Conservation (phyloP, 2,888 invertebrate genomes). For the Lasioglossum vierecki region DNA sequence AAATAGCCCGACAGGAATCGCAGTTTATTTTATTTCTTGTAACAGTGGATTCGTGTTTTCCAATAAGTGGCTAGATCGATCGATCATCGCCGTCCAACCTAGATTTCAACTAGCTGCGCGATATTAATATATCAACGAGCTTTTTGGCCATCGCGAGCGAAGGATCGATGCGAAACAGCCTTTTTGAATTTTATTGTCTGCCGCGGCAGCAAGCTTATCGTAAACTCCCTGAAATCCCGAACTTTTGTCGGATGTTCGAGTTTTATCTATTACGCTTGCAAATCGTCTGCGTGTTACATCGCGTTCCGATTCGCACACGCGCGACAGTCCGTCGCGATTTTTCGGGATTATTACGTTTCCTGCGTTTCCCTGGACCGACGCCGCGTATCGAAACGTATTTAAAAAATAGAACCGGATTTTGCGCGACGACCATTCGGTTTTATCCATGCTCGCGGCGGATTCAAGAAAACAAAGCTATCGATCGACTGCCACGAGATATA, state of each 20-base stretch:
- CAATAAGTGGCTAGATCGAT: constrained; percentile 1
- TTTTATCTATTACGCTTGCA: constrained; percentile 5
- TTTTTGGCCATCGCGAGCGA: neutral
- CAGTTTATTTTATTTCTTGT: neutral
- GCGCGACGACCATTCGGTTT: neutral
- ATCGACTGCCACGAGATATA: neutral
- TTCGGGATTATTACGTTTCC: neutral
- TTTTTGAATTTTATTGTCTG: constrained; percentile 8
- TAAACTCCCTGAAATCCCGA: constrained; percentile 2
- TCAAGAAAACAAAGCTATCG: neutral
- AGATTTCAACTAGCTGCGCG: neutral
- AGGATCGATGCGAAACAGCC: neutral
- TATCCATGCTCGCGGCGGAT: neutral
- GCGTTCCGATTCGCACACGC: neutral
- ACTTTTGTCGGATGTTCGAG: neutral
- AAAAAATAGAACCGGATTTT: neutral
- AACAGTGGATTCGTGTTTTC: neutral
- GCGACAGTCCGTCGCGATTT: neutral
- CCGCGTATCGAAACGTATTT: neutral
- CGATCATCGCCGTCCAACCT: neutral
- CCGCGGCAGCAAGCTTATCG: too few relatives aligned
- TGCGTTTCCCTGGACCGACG: neutral
- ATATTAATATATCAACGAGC: neutral
- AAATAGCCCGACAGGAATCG: neutral
- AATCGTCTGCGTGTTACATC: constrained; percentile 3